phyloP scores from a whole-genome alignment of 2,797 vertebrate species.

The Phylloscopus collybita region DNA sequence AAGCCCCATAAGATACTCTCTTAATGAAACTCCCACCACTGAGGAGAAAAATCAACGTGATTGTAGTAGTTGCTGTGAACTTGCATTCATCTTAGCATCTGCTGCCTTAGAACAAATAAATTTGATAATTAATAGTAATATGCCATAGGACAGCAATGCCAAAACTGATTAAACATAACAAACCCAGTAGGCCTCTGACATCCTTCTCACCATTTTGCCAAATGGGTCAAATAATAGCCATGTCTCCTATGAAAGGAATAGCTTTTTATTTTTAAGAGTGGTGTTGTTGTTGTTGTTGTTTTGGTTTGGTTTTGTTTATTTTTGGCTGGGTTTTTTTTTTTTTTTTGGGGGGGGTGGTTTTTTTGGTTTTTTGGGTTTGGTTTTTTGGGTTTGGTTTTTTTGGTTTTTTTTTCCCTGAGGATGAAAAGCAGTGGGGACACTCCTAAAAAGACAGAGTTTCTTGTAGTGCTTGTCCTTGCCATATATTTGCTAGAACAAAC shows the following conservation, averaged over 20 bases:
- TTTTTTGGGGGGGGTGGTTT: not conserved
- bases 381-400: too few relatives aligned
- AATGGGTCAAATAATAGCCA: not conserved
- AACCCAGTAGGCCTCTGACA: not conserved
- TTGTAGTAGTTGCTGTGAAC: not conserved
- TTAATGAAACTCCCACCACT: not conserved
- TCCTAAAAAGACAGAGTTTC: not conserved
- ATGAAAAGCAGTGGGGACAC: not conserved
- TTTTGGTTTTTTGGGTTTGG: not conserved
- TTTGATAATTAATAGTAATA: not conserved
- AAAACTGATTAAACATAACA: not conserved
- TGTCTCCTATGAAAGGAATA: not conserved
- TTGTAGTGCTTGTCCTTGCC: constrained; percentile 7
- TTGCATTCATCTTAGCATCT: not conserved
- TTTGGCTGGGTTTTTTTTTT: too few relatives aligned
- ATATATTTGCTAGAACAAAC: not conserved
- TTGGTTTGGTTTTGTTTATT: too few relatives aligned
- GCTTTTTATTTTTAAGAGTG: not conserved
- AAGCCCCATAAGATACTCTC: not conserved
- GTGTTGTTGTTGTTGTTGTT: too few relatives aligned
- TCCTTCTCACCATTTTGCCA: not conserved
- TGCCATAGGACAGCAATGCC: not conserved
- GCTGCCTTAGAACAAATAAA: not conserved
- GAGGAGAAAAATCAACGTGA: not conserved
- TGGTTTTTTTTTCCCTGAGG: not conserved